Percentiles rank a stretch among this genome's conserved stretches.
phyloP scores from a whole-genome alignment of 2,797 vertebrate genomes.

The Argya squamiceps region DNA sequence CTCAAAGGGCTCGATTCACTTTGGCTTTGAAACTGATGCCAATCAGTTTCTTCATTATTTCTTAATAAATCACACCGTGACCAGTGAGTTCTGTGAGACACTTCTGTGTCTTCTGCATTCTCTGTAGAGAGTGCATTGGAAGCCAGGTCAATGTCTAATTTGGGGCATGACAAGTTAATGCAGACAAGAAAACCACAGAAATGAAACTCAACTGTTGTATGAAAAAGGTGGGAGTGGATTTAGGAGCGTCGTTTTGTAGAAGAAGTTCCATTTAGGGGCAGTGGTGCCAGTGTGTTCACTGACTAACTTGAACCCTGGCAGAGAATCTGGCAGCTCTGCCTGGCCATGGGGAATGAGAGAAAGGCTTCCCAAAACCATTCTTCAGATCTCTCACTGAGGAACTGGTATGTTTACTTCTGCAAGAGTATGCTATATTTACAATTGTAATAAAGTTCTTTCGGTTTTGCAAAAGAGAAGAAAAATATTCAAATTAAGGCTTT shows the following conservation, averaged over 20 bases:
- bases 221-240: not conserved
- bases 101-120: not conserved
- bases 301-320: not conserved
- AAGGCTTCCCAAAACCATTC: not conserved
- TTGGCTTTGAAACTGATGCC: not conserved
- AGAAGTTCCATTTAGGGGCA: not conserved
- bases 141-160: not conserved
- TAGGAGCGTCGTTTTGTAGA: not conserved
- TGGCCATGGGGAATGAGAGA: accelerated
- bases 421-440: not conserved
- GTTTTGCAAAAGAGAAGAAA: not conserved
- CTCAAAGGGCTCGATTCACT: not conserved
- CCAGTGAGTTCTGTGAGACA: not conserved
- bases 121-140: not conserved
- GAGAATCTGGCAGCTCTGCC: not conserved
- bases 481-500: not conserved
- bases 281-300: not conserved
- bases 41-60: not conserved
- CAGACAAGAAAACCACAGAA: not conserved
- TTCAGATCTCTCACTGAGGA: not conserved
- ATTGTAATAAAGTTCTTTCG: not conserved
- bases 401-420: not conserved
- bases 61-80: not conserved
- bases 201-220: not conserved
- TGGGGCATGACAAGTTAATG: not conserved